Evolutionary conservation across 1,140 invertebrate species (phyloP).

Genomic region (Drosophila sulfurigaster): DNA sequence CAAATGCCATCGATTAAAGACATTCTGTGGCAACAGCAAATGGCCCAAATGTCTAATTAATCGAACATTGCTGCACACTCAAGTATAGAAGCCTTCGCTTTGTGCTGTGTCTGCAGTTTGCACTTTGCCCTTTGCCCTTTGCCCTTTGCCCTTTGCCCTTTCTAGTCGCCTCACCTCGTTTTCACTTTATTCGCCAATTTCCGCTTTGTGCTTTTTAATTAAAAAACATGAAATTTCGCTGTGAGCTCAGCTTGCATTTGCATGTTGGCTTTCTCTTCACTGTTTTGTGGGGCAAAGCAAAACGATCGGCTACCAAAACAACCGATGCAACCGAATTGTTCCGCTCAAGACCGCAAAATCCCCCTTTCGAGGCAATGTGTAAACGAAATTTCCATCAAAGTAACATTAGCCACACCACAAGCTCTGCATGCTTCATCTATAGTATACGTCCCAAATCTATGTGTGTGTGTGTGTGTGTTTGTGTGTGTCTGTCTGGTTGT

Average conservation of each 20-base stretch:
- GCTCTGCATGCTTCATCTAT: constrained; percentile 31
- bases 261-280: constrained; percentile 19
- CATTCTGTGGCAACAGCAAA: constrained; percentile 4
- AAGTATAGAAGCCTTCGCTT: constrained; percentile 48
- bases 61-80: constrained; percentile 54
- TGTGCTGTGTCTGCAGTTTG: constrained; percentile 47
- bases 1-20: constrained; percentile 33
- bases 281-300: constrained; percentile 2
- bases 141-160: constrained; percentile 1
- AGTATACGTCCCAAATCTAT: constrained; percentile 1
- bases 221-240: constrained; percentile 35
- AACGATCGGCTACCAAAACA: constrained; percentile 7
- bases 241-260: constrained; percentile 18
- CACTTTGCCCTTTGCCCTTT: constrained; percentile 6
- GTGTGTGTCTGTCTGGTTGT: not conserved
- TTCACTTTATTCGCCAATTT: constrained; percentile 17
- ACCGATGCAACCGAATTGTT: constrained; percentile 23
- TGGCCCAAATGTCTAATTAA: constrained; percentile 70
- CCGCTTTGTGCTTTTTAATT: constrained; percentile 50
- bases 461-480: constrained; percentile 4
- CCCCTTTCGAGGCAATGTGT: constrained; percentile 45
- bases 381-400: constrained; percentile 54
- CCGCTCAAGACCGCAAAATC: constrained; percentile 54
- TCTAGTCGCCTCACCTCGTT: not conserved
- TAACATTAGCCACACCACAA: constrained; percentile 60